Evolutionary conservation across 1,140 invertebrate species (phyloP).

Genomic region (Frieseomelitta varia): DNA sequence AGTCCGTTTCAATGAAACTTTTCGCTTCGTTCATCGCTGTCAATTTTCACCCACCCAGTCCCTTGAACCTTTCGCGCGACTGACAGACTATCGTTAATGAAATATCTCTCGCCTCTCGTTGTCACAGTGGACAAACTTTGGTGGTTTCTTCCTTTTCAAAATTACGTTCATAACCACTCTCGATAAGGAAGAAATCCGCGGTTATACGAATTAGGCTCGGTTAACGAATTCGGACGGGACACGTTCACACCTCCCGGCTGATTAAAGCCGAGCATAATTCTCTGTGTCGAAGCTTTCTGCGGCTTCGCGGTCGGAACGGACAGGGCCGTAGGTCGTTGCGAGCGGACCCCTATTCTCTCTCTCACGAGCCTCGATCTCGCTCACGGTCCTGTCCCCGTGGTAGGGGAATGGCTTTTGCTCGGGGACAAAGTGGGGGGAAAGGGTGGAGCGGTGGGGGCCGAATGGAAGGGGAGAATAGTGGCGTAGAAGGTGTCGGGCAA

Average conservation of each 20-base stretch:
- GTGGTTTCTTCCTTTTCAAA: no score
- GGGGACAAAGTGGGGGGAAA: slow-evolving; percentile 26
- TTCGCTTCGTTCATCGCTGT: slow-evolving; percentile 7
- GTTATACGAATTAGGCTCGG: slow-evolving; percentile 22
- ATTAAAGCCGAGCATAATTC: slow-evolving; percentile 74
- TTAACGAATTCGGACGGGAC: slow-evolving; percentile 77
- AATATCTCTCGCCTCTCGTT: not conserved
- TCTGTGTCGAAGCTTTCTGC: slow-evolving; percentile 30
- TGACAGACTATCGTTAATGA: not conserved
- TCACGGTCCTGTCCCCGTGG: slow-evolving; percentile 9
- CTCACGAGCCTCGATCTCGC: not conserved
- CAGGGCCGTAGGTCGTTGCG: slow-evolving; percentile 37
- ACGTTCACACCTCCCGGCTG: slow-evolving; percentile 76
- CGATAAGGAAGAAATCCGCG: slow-evolving; percentile 6
- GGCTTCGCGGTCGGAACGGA: slow-evolving; percentile 7
- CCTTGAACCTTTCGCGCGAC: not conserved
- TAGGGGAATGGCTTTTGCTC: slow-evolving; percentile 25
- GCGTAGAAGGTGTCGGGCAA: slow-evolving; percentile 80
- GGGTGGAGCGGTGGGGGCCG: slow-evolving; percentile 45
- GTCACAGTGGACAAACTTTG: no score
- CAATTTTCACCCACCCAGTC: not conserved
- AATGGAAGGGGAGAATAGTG: slow-evolving; percentile 53
- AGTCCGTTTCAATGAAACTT: slow-evolving; percentile 21
- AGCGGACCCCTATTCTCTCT: slow-evolving; percentile 1
- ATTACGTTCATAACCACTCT: no score